These are phyloP conservation scores for Burhinus oedicnemus DNA, from an alignment of 2,113 vertebrate genomes.

Conservation along the genomic window DNA sequence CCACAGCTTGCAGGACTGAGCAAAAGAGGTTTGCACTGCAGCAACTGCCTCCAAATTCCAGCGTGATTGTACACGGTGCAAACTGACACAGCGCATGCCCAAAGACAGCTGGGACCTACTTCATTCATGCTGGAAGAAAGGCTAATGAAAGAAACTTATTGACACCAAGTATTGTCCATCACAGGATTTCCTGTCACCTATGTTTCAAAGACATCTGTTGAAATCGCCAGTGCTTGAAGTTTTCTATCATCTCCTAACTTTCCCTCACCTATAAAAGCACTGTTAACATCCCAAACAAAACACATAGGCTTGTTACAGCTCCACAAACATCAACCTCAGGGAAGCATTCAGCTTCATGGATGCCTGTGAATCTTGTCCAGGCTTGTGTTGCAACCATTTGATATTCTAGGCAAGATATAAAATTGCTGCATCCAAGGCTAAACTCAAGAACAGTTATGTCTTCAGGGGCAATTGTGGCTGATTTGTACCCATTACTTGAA, in stretches of 20 bases:
- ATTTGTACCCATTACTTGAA: neutral
- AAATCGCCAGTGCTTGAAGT: neutral
- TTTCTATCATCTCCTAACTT: neutral
- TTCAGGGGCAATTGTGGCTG: neutral
- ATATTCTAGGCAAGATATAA: neutral
- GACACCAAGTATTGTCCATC: neutral
- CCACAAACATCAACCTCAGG: neutral
- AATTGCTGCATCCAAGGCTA: neutral
- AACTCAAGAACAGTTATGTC: neutral
- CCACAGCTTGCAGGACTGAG: neutral
- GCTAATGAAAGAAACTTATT: neutral
- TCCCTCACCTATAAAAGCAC: neutral
- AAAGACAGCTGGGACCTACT: neutral
- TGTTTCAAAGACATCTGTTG: neutral
- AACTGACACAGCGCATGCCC: neutral
- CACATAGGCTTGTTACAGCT: neutral
- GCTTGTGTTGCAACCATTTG: neutral
- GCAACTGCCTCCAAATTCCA: neutral
- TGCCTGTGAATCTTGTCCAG: neutral
- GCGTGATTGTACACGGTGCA: fast-evolving
- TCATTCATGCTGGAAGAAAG: neutral
- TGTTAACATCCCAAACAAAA: neutral
- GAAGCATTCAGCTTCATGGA: neutral
- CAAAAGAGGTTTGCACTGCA: neutral
- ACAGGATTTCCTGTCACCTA: neutral